Base-by-base conservation (phyloP, 1,140 invertebrate genomes). In the Sipha flava region DNA sequence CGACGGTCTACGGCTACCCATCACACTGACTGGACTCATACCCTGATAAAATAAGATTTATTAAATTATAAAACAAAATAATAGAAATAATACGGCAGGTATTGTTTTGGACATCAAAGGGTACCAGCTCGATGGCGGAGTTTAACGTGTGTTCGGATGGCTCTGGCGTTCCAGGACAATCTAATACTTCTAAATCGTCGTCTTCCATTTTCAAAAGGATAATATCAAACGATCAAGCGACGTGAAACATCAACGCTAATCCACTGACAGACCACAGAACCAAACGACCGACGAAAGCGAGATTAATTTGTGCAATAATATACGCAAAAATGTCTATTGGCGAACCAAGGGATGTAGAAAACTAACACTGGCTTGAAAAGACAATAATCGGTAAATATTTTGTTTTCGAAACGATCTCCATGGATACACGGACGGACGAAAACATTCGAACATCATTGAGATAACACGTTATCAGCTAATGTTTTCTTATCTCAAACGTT, bases 1-100 rank as follows among this genome's bases (percentile, higher is more conserved):
- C 1, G 73, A 77, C n/a, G 34, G 73, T 57, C 73, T 54, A 37
- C 52, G 73, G 29, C 73, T 77, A 21, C 34, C 73, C 31, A 57
- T 18, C 34, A 43, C 16, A 26, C 52, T 77, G 3, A 34, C 34
- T 12, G 73, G 73, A 10, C 73, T 77, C 49, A 57, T 29, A 4
- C n/a, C 73, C 73, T 77, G 16, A 26, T 5, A 21, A 6, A 43
- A 59, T 4, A 37, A 47, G 14, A 18, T 47, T 14, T 47, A 18
- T 14, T 3, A 4, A 14, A 18, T 47, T 14, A 1, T 47, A 18
- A 10, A 47, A 47, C n/a, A n/a, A n/a, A n/a, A n/a, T n/a, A n/a
- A n/a, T n/a, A n/a, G n/a, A n/a, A n/a, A n/a, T n/a, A n/a, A n/a
- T n/a, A n/a, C n/a, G n/a, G n/a, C n/a, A n/a, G n/a, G n/a, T n/a